These are phyloP conservation scores for Hypotaenidia philippensis DNA, from an alignment of 2,797 vertebrate species.

Conservation along the genomic window DNA sequence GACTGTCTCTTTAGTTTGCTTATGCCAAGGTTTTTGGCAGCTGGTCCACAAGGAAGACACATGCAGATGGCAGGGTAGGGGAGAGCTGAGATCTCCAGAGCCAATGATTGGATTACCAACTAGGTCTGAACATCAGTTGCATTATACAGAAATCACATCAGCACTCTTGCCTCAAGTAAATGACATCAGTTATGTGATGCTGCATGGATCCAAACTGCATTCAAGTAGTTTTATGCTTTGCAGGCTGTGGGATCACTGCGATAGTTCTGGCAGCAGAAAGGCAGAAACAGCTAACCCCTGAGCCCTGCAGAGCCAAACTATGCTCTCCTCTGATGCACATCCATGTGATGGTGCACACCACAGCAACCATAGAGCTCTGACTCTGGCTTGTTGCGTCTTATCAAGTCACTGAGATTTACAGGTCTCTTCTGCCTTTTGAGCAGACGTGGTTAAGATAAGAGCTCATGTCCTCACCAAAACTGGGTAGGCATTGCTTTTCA, in stretches of 20 bases:
- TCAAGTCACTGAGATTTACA: not conserved
- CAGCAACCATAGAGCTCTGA: not conserved
- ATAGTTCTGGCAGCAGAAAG: not conserved
- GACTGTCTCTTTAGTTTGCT: not conserved
- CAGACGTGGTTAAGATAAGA: not conserved
- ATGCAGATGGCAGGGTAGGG: not conserved
- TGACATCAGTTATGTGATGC: not conserved
- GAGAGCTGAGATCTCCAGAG: not conserved
- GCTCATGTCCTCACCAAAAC: not conserved
- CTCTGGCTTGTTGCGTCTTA: not conserved
- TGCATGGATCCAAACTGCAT: not conserved
- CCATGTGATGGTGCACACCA: not conserved
- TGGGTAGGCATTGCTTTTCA: not conserved
- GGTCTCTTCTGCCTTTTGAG: not conserved
- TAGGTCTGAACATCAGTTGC: not conserved
- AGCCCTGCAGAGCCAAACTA: not conserved
- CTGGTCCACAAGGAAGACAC: not conserved
- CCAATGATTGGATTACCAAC: not conserved
- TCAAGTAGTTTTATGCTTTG: not conserved
- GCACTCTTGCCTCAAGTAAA: not conserved
- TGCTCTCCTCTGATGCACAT: not conserved
- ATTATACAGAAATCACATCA: not conserved
- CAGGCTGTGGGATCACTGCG: not conserved
- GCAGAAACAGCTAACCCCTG: not conserved
- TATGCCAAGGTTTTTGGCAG: not conserved